Base-by-base conservation (phyloP, 2,113 vertebrate genomes). In the Plecturocebus donacophilus region DNA sequence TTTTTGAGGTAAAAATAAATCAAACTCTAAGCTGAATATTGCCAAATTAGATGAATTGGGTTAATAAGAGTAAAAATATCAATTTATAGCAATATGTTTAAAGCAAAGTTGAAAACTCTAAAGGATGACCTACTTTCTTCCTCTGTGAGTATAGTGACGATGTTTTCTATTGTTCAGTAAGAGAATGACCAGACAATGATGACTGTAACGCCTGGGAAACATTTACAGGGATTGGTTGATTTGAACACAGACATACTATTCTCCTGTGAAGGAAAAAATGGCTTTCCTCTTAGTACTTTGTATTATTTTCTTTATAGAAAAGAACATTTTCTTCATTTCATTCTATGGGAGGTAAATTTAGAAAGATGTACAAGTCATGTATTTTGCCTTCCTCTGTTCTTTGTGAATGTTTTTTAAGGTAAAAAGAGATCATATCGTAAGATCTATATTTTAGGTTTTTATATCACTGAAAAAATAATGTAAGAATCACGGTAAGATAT, bases 1-100 rank as follows among this genome's bases (percentile, higher is more conserved):
- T 99, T 97, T 99, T 99, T 98, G 99, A 99, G 99, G 99, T 99
- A 99, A 97, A 87, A 85, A 58, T 91, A 85, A 66, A 52, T 54
- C 5, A 25, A 27, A 32, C 14, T 30, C 45, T 70, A 52, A 25
- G 64, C 32, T 17, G 35, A 90, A 32, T 49, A 23, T 70, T 47
- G 5, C 52, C 70, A 20, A 87, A 66, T 81, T 20, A 38, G 25
- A 49, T 70, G 19, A 87, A 30, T 6, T 14, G 38, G 16, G 13
- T 80, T 27, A 21, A 42, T 66, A 76, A 76, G 19, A 42, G 32
- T n/a, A 75, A 45, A 32, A 16, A 35, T 64, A 64, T 92, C 20
- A 17, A 70, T 83, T 64, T 64, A 64, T 64, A 64, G 27, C 61
- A 64, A 30, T 40, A 49, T 14, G 8, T 56, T 30, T 87, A 47